Conservation (phyloP, 2,797 vertebrate species). For the Notolepis coatsorum region DNA sequence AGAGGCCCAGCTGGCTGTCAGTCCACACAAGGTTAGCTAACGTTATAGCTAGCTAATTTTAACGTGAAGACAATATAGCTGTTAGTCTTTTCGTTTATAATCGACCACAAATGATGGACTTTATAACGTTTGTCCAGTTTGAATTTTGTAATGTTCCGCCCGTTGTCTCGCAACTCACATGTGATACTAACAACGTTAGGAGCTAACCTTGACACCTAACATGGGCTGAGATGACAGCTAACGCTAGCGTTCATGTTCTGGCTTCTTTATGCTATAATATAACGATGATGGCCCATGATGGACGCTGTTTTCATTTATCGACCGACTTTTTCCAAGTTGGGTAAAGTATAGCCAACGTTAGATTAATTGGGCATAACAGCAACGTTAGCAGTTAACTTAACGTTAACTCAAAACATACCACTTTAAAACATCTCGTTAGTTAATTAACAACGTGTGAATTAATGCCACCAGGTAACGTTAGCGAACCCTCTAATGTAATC, state of each 20-base stretch:
- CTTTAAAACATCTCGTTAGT: fast-evolving
- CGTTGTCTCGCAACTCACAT: background rate
- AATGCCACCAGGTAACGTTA: too few species aligned
- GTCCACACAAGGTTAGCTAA: background rate
- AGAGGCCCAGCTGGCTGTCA: constrained; percentile 67
- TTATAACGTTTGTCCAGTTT: too few species aligned
- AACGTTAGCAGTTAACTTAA: background rate
- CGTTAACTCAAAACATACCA: background rate
- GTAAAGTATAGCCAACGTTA: too few species aligned
- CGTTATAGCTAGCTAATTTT: background rate
- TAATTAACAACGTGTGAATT: background rate
- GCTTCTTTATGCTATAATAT: constrained; percentile 6
- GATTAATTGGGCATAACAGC: background rate
- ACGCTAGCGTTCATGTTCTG: constrained; percentile 15
- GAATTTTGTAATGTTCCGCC: background rate
- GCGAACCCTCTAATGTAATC: too few species aligned
- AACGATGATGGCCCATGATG: background rate
- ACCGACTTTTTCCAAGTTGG: too few species aligned
- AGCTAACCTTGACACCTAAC: too few species aligned
- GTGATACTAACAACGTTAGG: background rate
- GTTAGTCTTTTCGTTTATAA: background rate
- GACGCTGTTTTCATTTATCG: background rate
- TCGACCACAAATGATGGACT: background rate
- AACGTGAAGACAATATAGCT: background rate
- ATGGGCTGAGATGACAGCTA: constrained; percentile 36